Evolutionary conservation across 2,113 vertebrate species (phyloP).

Genomic region (Excalfactoria chinensis): DNA sequence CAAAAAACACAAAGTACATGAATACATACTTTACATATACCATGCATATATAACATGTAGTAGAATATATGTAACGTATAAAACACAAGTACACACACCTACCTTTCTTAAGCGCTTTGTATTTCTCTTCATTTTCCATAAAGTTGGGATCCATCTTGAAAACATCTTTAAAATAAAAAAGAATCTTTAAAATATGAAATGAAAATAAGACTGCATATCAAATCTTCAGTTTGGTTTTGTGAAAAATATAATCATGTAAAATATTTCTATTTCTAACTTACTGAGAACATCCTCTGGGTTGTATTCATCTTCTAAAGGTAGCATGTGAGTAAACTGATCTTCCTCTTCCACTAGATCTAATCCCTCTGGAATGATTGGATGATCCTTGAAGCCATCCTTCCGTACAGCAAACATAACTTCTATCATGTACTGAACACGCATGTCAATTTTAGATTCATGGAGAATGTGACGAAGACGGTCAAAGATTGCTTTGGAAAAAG

Average conservation of each 20-base stretch:
- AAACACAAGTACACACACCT: neutral
- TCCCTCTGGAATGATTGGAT: constrained; percentile 90
- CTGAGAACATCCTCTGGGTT: constrained; percentile 93
- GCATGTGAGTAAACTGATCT: constrained; percentile 98
- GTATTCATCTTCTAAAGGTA: constrained; percentile 97
- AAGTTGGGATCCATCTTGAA: constrained; percentile 98
- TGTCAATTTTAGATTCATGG: constrained; percentile 96
- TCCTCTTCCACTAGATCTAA: constrained; percentile 96
- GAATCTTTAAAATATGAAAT: constrained; percentile 10
- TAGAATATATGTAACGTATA: neutral
- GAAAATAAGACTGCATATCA: neutral
- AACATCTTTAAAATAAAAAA: constrained; percentile 84
- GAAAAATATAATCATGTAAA: neutral
- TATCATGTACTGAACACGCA: constrained; percentile 99
- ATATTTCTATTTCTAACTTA: constrained; percentile 70
- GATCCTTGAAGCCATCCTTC: constrained; percentile 98
- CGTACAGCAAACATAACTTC: constrained; percentile 99
- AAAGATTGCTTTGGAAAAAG: constrained; percentile 89
- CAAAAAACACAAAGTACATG: neutral
- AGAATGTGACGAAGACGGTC: constrained; percentile 97
- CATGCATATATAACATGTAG: no score
- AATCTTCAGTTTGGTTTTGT: neutral
- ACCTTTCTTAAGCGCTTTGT: constrained; percentile 94
- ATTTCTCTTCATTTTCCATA: constrained; percentile 96
- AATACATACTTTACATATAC: no score